Base-by-base conservation (phyloP, 2,113 vertebrate species). In the Emberiza fucata region DNA sequence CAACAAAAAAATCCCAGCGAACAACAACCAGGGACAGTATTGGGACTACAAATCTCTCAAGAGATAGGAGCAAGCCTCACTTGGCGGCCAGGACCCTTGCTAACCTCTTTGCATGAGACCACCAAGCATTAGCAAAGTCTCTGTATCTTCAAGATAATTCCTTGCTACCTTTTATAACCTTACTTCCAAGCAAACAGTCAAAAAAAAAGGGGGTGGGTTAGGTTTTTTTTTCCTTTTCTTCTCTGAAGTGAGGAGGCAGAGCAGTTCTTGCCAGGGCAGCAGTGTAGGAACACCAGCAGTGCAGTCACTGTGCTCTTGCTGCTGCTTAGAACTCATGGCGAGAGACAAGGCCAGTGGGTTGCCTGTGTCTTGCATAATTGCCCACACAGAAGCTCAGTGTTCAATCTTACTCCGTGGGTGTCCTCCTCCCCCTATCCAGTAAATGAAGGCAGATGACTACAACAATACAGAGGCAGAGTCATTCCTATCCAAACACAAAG, bases 91-190 rank as follows among this genome's bases (percentile, higher is more conserved):
- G 16, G 20, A 64, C 15, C 29, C 44, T 73, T n/a, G 25, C 14
- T 22, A 35, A 42, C 6, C 11, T 40, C 63, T 63, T 82, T 1
- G 1, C 11, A 27, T 37, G n/a, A 69, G 48, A 56, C 7, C 24
- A 81, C 22, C 48, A 77, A 73, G 45, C 25, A 20, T 21, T 31
- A 84, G 17, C n/a, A 76, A 76, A 72, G 31, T 29, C 47, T 73
- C 51, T 70, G 16, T 35, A 90, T 84, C 69, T 78, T 94, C 79
- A 88, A 92, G 71, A 9, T 70, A 73, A 86, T 73, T 70, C 33
- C 33, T 77, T 86, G 86, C 73, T 92, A 17, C 28, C 31, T 75
- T 94, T 94, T 81, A 83, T 86, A 64, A 64, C 29, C 14, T 95
- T 86, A 68, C n/a, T 68, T 73, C 54, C 69, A 86, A 92, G 54